Evolutionary conservation across 2,113 vertebrate genomes (phyloP), one percentile per base, ranked within the genome.

Genomic region (Callipepla californica): DNA sequence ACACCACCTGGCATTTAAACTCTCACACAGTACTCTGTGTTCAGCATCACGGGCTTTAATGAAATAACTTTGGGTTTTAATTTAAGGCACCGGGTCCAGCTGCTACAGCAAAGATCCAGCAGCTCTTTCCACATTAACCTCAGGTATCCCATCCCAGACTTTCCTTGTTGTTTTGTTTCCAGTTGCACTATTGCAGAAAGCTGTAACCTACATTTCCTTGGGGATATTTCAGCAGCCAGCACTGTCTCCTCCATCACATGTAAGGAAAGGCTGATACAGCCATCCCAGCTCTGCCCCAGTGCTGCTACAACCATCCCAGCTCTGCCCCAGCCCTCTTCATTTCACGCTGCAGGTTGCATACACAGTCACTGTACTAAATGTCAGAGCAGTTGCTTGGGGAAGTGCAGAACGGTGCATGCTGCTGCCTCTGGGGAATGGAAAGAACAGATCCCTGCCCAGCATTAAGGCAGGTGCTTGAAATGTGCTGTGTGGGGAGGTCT

Each of bases 1-100:
- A 63, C 88, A 94, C 86, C 94, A 95, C 89, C 96, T 96, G 97
- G 90, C 90, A 85, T 63, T 90, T 85, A 25, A 67, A 38, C 81
- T 70, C 73, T 12, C 17, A 28, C 81, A 40, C 53, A 67, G 96
- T 70, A 83, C 91, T 66, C 25, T 6, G 87, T 83, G 93, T 94
- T 94, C 94, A 30, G 73, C 51, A 59, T 14, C 36, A 25, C 70
- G 21, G 66, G 36, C 45, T 87, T 79, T 92, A 66, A 89, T 48
- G 83, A 90, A 94, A 22, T 66, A 81, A 92, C 74, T 82, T 90
- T 25, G 77, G 75, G 87, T 87, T 91, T 26, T 53, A 0, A 66
- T 81, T 67, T 15, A 86, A 80, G 62, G 48, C 90, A 87, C 48
- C 11, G 13, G 51, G 6, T 28, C 68, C 63, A 81, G 75, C 84